These are phyloP conservation scores for Hystrix cristata DNA, from an alignment of 2,113 vertebrate genomes.

Conservation along the genomic window DNA sequence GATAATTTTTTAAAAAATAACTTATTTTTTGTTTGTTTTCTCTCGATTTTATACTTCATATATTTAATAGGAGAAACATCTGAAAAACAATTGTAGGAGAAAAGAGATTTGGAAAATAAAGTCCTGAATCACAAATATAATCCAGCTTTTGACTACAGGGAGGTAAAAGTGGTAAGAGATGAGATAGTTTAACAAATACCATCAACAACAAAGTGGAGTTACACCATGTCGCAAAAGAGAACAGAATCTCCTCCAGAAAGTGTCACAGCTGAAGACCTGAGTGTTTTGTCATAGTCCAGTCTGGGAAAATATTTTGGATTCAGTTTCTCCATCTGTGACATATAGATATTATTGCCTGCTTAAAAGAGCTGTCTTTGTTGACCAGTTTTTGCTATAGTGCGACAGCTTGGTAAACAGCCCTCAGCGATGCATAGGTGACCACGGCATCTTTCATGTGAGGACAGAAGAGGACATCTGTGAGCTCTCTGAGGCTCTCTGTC, in stretches of 20 bases:
- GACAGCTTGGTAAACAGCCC: not conserved
- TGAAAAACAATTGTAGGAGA: not conserved
- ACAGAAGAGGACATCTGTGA: not conserved
- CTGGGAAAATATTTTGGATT: not conserved
- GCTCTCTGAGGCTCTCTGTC: fast-evolving
- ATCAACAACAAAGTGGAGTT: not conserved
- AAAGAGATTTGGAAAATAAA: not conserved
- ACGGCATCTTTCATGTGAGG: fast-evolving
- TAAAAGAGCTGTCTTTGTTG: not conserved
- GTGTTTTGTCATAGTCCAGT: not conserved
- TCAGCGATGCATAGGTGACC: fast-evolving
- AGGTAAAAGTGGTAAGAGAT: not conserved
- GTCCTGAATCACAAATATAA: not conserved
- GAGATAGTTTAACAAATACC: not conserved
- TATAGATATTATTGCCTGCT: not conserved
- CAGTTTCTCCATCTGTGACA: not conserved
- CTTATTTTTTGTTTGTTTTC: not conserved
- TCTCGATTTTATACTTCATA: not conserved
- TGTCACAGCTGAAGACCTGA: not conserved
- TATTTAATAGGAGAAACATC: not conserved
- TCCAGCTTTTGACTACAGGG: not conserved
- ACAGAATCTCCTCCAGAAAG: not conserved
- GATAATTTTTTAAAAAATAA: not conserved
- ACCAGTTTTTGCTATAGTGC: not conserved
- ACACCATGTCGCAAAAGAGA: not conserved